phyloP scores from a whole-genome alignment of 2,113 vertebrate species.

The Megaptera novaeangliae region DNA sequence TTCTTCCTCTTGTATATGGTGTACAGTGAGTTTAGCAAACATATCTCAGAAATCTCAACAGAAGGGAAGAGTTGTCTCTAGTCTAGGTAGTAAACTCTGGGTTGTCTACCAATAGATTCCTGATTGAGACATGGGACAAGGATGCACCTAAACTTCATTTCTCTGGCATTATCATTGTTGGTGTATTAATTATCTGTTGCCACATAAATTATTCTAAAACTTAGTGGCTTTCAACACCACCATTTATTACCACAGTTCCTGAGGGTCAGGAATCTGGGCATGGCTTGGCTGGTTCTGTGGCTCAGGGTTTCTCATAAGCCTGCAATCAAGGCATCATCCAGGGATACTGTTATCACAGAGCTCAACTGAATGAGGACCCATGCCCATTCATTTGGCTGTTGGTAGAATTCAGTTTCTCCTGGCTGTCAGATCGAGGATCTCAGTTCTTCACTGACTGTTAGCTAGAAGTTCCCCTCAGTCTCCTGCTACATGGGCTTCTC shows the following conservation, averaged over 20 bases:
- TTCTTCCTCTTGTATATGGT: background rate
- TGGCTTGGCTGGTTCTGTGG: background rate
- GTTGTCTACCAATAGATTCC: background rate
- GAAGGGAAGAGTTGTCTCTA: background rate
- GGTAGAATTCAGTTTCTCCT: background rate
- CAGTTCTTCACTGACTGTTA: background rate
- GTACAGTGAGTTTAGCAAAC: background rate
- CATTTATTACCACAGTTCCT: background rate
- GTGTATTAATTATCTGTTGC: background rate
- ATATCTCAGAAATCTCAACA: background rate
- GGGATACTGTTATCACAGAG: background rate
- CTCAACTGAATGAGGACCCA: background rate
- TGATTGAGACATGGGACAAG: background rate
- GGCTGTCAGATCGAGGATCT: background rate
- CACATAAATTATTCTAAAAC: background rate
- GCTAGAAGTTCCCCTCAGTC: background rate
- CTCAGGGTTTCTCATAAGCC: background rate
- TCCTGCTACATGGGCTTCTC: background rate
- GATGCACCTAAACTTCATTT: background rate
- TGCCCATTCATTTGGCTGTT: background rate
- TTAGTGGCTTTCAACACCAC: background rate
- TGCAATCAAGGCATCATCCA: background rate
- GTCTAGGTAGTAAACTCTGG: background rate
- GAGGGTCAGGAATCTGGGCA: background rate
- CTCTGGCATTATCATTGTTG: background rate